Percentiles rank a stretch among this genome's conserved stretches.
phyloP scores from a whole-genome alignment of 2,888 invertebrate species.

The Oscheius sp. region DNA sequence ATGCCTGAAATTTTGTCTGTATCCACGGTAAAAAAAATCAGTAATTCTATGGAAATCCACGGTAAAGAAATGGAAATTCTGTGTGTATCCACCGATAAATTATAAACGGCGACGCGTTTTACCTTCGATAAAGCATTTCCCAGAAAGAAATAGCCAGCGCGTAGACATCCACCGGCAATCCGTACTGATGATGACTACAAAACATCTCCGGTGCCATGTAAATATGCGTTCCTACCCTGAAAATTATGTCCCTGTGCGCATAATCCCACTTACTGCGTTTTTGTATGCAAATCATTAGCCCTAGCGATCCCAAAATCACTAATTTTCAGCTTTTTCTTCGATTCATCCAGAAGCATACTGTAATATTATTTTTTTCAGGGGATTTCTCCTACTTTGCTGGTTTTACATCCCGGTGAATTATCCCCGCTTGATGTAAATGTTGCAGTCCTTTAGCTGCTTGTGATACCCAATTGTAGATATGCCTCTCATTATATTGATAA shows the following conservation, averaged over 20 bases:
- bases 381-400: background rate
- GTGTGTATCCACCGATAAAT: no score
- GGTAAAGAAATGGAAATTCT: no score
- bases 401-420: background rate
- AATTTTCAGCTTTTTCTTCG: background rate
- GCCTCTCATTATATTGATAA: background rate
- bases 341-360: background rate
- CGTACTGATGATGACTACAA: background rate
- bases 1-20: no score
- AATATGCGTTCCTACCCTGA: background rate
- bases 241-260: background rate
- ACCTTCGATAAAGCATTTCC: background rate
- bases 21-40: no score
- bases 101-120: background rate
- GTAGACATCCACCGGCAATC: background rate
- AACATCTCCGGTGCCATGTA: background rate
- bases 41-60: no score
- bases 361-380: background rate
- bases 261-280: no score
- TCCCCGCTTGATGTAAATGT: background rate
- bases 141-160: background rate
- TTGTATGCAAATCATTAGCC: no score
- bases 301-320: background rate
- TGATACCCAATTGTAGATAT: background rate
- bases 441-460: background rate